phyloP scores from a whole-genome alignment of 2,888 invertebrate species.

The Formica aserva region DNA sequence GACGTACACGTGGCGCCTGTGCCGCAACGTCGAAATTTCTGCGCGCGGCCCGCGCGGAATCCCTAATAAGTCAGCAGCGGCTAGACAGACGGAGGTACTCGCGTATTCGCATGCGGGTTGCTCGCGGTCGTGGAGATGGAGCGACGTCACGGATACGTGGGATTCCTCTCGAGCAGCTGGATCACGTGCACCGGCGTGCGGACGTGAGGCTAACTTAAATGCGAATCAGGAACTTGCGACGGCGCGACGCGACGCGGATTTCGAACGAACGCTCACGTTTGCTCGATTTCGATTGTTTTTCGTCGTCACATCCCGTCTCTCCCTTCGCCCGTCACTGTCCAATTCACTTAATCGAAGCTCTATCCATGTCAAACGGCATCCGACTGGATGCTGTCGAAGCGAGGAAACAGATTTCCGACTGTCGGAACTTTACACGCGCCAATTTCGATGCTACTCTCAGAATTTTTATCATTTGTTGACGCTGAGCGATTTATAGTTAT shows the following conservation, averaged over 20 bases:
- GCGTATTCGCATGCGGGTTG: constrained; percentile 71
- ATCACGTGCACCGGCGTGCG: constrained; percentile 81
- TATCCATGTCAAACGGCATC: not conserved
- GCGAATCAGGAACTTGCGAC: constrained; percentile 73
- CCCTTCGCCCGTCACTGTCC: not conserved
- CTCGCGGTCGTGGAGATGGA: constrained; percentile 69
- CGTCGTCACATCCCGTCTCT: not conserved
- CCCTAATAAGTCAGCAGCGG: constrained; percentile 80
- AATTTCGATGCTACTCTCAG: not conserved
- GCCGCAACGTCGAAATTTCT: constrained; percentile 78
- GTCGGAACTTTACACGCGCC: not conserved
- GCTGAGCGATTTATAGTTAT: not conserved
- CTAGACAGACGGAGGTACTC: constrained; percentile 69
- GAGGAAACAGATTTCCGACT: not conserved
- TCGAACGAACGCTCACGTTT: constrained; percentile 7
- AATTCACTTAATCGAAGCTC: not conserved
- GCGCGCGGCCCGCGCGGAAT: constrained; percentile 81
- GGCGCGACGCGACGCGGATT: constrained; percentile 11
- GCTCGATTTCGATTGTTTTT: constrained; percentile 6
- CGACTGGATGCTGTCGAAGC: not conserved
- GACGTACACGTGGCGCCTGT: constrained; percentile 75
- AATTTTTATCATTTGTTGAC: not conserved
- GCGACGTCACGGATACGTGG: constrained; percentile 82
- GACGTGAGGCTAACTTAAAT: constrained; percentile 81
- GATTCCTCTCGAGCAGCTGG: constrained; percentile 83